Evolutionary conservation across 2,797 vertebrate species (phyloP), one percentile per base, ranked within the genome.

Genomic region (Pseudochirops corinnae): DNA sequence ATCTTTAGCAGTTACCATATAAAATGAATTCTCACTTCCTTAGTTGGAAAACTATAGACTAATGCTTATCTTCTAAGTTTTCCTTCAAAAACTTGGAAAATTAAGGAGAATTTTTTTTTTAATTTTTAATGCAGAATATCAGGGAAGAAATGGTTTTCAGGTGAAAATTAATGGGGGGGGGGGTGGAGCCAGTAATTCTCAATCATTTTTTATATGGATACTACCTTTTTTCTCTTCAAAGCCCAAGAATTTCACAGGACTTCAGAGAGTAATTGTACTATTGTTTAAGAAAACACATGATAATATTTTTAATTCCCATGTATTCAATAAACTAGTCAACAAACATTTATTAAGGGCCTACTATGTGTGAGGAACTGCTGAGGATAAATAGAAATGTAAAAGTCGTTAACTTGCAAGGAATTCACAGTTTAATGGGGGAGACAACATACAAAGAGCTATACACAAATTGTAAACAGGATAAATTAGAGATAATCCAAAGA

Each of bases 1-100:
- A 96, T 93, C 91, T 94, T 91, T 95, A 92, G 96, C 28, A 90
- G 95, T 91, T 90, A 96, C 96, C 90, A 93, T 46, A 92, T 31
- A 95, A 92, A 97, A 97, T 56, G 53, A 39, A 26, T 58, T 91
- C 31, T 90, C 46, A 39, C 46, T 95, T 92, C 55, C 92, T 5
- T 74, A 46, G 55, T 92, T 53, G 95, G 28, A 92, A 96, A 96
- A 90, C 6, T 94, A 39, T 12, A 92, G 11, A 67, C 50, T 33
- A 26, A 50, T 82, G 50, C 58, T 29, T 29, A 26, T 74, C 60
- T 74, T 93, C 14, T 18, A 67, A 33, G 14, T 67, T 67, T 67
- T 29, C 90, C 21, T 93, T 93, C 21, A 46, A 57, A 96, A 95
- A 2, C 95, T 9, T 62, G 82, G 7, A 62, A 57, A 94, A 96